phyloP scores from a whole-genome alignment of 2,888 invertebrate genomes.

The Philhelius pedissequus region DNA sequence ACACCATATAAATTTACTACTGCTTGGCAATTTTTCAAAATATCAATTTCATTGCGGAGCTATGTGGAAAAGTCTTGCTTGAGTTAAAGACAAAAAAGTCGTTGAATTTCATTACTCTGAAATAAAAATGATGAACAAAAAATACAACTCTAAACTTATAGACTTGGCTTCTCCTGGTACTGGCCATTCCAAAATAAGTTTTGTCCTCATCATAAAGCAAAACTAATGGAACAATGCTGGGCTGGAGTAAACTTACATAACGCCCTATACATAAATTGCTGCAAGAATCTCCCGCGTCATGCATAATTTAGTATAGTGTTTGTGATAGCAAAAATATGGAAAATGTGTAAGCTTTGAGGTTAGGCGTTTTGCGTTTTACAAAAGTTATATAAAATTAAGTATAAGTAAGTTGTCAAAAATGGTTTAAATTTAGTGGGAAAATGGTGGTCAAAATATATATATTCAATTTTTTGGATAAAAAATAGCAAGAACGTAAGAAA shows the following conservation, averaged over 20 bases:
- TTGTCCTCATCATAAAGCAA: not conserved
- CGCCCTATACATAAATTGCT: not conserved
- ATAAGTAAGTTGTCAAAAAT: too few relatives aligned
- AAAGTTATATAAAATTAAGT: too few relatives aligned
- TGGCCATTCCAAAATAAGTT: not conserved
- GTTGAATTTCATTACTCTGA: slow-evolving; percentile 14
- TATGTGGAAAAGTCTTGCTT: not conserved
- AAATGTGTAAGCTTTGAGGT: too few relatives aligned
- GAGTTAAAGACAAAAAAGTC: slow-evolving; percentile 6
- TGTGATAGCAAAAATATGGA: too few relatives aligned
- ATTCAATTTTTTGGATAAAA: too few relatives aligned
- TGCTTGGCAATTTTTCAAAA: slow-evolving; percentile 66
- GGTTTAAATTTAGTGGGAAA: too few relatives aligned
- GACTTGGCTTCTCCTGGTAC: not conserved
- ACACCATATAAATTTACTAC: slow-evolving; percentile 54
- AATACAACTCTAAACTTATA: not conserved
- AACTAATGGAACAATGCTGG: not conserved
- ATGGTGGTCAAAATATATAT: too few relatives aligned
- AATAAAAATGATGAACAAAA: not conserved
- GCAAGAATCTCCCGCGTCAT: too few relatives aligned
- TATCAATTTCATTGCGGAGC: slow-evolving; percentile 59
- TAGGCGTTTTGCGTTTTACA: too few relatives aligned
- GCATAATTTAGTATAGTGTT: too few relatives aligned
- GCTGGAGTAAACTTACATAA: too few relatives aligned
- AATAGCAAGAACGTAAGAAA: too few relatives aligned